Evolutionary conservation across 2,113 vertebrate genomes (phyloP).

Genomic region (Malurus alboscapulatus): DNA sequence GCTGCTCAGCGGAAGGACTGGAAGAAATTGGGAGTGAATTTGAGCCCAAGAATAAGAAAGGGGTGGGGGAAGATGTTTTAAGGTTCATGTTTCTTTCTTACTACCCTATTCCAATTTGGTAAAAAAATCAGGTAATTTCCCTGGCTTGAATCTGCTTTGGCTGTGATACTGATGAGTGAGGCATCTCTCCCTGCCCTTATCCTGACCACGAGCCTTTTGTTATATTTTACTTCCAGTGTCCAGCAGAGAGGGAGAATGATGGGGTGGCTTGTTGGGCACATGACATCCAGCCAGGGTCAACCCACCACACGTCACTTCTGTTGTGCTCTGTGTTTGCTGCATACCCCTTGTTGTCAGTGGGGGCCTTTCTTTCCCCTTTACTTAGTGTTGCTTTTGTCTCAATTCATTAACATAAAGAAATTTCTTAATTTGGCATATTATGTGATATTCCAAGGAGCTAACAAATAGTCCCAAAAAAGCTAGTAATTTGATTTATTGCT

Average conservation of each 20-base stretch:
- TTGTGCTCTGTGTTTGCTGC: not conserved
- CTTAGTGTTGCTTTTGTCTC: not conserved
- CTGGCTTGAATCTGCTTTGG: not conserved
- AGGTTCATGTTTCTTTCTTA: not conserved
- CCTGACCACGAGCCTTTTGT: accelerated
- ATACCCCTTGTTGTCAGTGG: not conserved
- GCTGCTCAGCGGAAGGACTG: accelerated
- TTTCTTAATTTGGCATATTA: not conserved
- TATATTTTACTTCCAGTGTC: not conserved
- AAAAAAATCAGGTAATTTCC: not conserved
- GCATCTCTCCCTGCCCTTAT: not conserved
- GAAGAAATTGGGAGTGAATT: not conserved
- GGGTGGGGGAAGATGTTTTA: not conserved
- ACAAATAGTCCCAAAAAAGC: not conserved
- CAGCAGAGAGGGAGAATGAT: not conserved
- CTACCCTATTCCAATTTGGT: not conserved
- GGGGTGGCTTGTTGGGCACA: too few relatives aligned
- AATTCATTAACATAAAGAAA: not conserved
- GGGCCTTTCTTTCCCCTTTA: not conserved
- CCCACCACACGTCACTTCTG: not conserved
- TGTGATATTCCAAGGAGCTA: not conserved
- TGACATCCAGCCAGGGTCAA: not conserved
- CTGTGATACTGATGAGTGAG: accelerated
- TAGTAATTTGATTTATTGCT: not conserved
- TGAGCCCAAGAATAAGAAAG: not conserved